phyloP scores from a whole-genome alignment of 2,888 invertebrate genomes.

The Drosophila sordidula region DNA sequence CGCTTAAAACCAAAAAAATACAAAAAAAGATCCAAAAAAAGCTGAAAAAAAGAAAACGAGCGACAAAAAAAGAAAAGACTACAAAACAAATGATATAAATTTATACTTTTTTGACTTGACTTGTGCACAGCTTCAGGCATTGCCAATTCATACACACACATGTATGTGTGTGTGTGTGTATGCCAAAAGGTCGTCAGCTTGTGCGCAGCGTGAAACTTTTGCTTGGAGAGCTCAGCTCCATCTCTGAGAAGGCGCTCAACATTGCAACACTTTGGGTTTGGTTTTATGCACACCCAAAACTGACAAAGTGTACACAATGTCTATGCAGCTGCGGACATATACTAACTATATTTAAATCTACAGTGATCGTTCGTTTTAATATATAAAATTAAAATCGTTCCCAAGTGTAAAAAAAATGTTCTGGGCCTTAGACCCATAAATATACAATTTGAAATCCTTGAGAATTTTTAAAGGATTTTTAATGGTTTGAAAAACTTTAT shows the following conservation, averaged over 20 bases:
- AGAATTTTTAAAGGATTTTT: too few relatives aligned
- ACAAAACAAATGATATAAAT: slow-evolving; percentile 72
- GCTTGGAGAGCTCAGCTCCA: slow-evolving; percentile 23
- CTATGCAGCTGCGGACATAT: slow-evolving; percentile 20
- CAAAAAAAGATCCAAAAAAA: slow-evolving; percentile 10
- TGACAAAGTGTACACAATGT: slow-evolving; percentile 9
- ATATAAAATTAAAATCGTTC: too few relatives aligned
- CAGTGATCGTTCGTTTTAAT: neutral
- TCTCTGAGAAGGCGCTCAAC: slow-evolving; percentile 51
- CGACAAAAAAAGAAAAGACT: slow-evolving; percentile 14
- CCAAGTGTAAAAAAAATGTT: too few relatives aligned
- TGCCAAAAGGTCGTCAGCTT: slow-evolving; percentile 72
- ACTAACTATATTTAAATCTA: neutral
- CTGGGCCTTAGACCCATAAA: too few relatives aligned
- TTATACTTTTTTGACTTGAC: slow-evolving; percentile 56
- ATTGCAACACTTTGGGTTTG: slow-evolving; percentile 52
- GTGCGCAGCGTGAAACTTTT: slow-evolving; percentile 65
- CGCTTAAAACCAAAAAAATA: slow-evolving; percentile 23
- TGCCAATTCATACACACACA: slow-evolving; percentile 48
- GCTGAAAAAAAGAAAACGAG: slow-evolving; percentile 8
- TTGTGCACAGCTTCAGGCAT: slow-evolving; percentile 56
- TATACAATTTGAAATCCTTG: too few relatives aligned
- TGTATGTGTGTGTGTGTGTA: slow-evolving; percentile 36
- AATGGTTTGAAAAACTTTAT: too few relatives aligned
- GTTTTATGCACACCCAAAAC: slow-evolving; percentile 49